A percentile compares a stretch with the other conserved stretches of the same genome.
Evolutionary conservation across 2,888 invertebrate species (phyloP).

Genomic region (Emmelina monodactyla): DNA sequence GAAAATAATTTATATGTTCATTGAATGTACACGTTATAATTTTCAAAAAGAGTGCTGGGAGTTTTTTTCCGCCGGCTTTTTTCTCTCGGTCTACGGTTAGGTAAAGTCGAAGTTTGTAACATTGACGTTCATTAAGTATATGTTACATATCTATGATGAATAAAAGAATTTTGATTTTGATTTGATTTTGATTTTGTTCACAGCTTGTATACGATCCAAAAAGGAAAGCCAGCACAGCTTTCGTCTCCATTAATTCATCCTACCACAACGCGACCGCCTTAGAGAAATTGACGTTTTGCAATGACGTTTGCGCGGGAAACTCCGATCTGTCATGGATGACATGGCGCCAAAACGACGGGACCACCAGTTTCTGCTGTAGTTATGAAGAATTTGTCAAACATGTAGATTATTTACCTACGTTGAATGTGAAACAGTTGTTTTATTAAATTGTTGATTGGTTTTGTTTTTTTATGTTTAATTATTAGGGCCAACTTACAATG

Average conservation of each 20-base stretch:
- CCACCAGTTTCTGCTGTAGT: conserved; percentile 45
- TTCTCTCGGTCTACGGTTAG: too few species aligned
- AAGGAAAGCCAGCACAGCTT: conserved; percentile 29
- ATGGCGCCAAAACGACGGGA: conserved; percentile 43
- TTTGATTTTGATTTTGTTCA: conserved; percentile 9
- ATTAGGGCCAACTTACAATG: too few species aligned
- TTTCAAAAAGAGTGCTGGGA: too few species aligned
- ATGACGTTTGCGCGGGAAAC: conserved; percentile 32
- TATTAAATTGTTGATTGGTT: not conserved
- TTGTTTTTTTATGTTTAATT: not conserved
- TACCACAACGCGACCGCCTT: conserved; percentile 28
- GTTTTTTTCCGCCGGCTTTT: too few species aligned
- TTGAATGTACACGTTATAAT: too few species aligned
- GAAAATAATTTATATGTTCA: too few species aligned
- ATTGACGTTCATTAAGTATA: too few species aligned
- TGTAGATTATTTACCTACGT: conserved; percentile 22
- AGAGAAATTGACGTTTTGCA: conserved; percentile 30
- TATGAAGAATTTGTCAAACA: conserved; percentile 29
- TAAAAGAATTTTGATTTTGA: not conserved
- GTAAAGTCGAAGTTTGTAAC: too few species aligned
- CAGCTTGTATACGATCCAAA: conserved; percentile 42
- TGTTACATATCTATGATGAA: too few species aligned
- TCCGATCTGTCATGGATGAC: conserved; percentile 32
- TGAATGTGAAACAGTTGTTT: not conserved
- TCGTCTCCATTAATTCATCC: conserved; percentile 43